Evolutionary conservation across 2,888 invertebrate species (phyloP).

Genomic region (Platerodrilus igneus): DNA sequence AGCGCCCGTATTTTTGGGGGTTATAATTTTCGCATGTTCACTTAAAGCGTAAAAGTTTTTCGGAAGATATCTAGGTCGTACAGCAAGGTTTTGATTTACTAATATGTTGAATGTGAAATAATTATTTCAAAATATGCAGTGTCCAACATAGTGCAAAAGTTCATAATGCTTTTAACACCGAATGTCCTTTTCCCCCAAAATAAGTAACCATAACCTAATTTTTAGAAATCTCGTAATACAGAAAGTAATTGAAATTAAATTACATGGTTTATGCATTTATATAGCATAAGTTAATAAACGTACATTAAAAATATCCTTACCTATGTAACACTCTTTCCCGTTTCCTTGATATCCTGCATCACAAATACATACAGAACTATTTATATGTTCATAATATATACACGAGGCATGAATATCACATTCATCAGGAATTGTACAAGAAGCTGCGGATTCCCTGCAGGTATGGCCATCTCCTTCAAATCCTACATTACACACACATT

Average conservation of each 20-base stretch:
- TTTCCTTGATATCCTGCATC: slow-evolving; percentile 77
- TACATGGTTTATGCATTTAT: not conserved
- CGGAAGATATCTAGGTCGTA: no score
- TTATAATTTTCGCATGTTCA: no score
- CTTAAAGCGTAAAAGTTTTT: no score
- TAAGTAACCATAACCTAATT: no score
- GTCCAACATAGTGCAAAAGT: no score
- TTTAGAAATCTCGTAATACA: not conserved
- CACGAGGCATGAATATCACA: slow-evolving; percentile 76
- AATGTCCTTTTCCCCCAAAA: no score
- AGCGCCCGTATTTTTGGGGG: no score
- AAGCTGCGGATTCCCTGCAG: slow-evolving; percentile 58
- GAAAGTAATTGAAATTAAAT: slow-evolving; percentile 1
- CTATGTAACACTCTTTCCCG: slow-evolving; percentile 68
- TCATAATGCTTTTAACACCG: no score
- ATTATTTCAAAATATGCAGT: no score
- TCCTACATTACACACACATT: slow-evolving; percentile 77
- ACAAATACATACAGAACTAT: slow-evolving; percentile 71
- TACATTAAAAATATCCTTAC: slow-evolving; percentile 44
- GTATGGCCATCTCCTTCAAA: slow-evolving; percentile 79
- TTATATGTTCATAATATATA: slow-evolving; percentile 60
- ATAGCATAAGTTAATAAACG: slow-evolving; percentile 12
- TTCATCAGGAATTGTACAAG: slow-evolving; percentile 55
- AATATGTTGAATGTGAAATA: no score
- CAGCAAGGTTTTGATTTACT: no score